Evolutionary conservation across 2,113 vertebrate genomes (phyloP).

Genomic region (Cavia porcellus): DNA sequence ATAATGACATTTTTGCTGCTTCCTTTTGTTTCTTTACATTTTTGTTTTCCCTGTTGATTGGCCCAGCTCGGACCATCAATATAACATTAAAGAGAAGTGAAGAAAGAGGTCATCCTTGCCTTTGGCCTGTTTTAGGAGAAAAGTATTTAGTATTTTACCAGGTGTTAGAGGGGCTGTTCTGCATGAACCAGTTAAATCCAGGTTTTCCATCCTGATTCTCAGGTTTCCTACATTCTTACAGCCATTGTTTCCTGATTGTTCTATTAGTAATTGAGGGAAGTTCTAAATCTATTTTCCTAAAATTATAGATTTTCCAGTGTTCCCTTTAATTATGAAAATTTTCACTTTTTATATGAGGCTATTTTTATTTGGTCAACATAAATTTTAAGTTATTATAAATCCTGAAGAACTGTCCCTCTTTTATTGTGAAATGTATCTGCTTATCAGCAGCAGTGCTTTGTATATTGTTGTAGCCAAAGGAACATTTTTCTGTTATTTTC

Average conservation of each 20-base stretch:
- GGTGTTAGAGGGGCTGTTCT: not conserved
- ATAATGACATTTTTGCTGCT: not conserved
- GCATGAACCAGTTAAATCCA: not conserved
- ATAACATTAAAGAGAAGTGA: not conserved
- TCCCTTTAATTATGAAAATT: not conserved
- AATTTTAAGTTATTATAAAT: not conserved
- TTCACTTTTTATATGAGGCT: not conserved
- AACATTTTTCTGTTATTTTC: not conserved
- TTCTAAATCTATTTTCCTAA: not conserved
- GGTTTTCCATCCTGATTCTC: not conserved
- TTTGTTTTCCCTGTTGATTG: not conserved
- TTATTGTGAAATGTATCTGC: not conserved
- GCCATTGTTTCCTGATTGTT: not conserved
- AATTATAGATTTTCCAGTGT: not conserved
- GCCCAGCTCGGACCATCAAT: not conserved
- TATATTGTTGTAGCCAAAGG: not conserved
- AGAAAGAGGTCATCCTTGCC: not conserved
- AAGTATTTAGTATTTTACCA: not conserved
- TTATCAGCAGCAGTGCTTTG: not conserved
- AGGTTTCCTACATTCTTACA: not conserved
- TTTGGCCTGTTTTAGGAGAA: not conserved
- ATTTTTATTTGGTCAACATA: not conserved
- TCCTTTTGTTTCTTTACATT: not conserved
- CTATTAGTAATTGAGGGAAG: not conserved
- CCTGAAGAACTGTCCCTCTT: not conserved